Evolutionary conservation across 2,888 invertebrate genomes (phyloP).

Genomic region (Orthonychiurus folsomi): DNA sequence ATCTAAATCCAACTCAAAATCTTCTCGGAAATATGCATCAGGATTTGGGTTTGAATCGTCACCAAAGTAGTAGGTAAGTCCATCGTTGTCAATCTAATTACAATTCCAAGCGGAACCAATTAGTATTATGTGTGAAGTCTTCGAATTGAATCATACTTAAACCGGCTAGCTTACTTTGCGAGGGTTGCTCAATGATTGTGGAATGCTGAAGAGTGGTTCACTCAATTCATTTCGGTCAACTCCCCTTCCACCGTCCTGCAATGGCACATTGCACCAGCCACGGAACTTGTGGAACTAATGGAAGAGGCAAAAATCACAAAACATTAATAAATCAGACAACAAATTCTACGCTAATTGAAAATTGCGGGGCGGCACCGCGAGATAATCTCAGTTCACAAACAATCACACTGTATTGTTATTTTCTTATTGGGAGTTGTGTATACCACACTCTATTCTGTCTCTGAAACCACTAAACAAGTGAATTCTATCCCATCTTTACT

Average conservation of each 20-base stretch:
- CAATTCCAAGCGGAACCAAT: neutral
- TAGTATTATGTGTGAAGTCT: neutral
- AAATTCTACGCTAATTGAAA: too few relatives aligned
- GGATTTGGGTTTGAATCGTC: constrained; percentile 33
- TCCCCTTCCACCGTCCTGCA: constrained; percentile 41
- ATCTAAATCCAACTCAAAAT: constrained; percentile 66
- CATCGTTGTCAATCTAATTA: constrained; percentile 36
- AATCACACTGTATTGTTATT: too few relatives aligned
- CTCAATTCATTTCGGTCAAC: constrained; percentile 15
- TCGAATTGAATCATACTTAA: neutral
- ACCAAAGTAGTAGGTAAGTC: constrained; percentile 31
- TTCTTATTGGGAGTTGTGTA: too few relatives aligned
- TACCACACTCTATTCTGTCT: too few relatives aligned
- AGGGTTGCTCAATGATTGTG: constrained; percentile 19
- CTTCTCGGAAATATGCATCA: constrained; percentile 59
- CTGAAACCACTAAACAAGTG: too few relatives aligned
- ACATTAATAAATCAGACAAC: too few relatives aligned
- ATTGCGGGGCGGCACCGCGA: too few relatives aligned
- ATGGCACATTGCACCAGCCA: constrained; percentile 62
- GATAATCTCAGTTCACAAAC: too few relatives aligned
- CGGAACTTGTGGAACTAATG: constrained; percentile 53
- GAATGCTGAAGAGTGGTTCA: constrained; percentile 25
- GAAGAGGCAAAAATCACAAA: constrained; percentile 10
- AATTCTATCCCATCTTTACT: too few relatives aligned
- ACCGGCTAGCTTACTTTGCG: constrained; percentile 21